Conservation (phyloP, 23 tunicate species). For the Halocynthia roretzi region DNA sequence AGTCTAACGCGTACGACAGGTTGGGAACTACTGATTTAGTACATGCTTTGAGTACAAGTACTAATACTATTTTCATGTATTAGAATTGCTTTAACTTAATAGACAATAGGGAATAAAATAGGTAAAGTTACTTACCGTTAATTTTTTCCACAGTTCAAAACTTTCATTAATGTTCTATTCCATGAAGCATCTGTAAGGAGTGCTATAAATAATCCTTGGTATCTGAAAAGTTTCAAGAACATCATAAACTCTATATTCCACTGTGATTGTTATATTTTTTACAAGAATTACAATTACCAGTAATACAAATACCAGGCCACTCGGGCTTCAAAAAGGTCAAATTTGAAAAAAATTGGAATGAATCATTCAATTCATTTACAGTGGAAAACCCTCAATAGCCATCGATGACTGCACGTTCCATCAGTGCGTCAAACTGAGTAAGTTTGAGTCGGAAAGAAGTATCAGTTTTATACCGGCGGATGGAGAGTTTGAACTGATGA, state of each 20-base stretch:
- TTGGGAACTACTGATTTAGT: no score
- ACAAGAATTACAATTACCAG: no score
- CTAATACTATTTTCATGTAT: no score
- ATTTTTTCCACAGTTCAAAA: no score
- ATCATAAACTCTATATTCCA: no score
- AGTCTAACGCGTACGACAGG: no score
- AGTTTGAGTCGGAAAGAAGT: conserved; percentile 93
- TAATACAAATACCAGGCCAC: not conserved
- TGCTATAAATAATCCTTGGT: not conserved
- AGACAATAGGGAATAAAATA: no score
- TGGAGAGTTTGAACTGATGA: conserved; percentile 99
- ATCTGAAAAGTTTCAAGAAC: not conserved
- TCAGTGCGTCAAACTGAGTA: conserved; percentile 95
- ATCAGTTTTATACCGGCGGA: conserved; percentile 99
- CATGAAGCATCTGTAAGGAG: not conserved
- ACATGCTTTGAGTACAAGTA: no score
- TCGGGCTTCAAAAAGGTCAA: not conserved
- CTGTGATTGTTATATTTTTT: no score
- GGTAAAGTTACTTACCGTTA: no score
- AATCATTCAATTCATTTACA: not conserved
- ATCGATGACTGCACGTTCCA: conserved; percentile 99
- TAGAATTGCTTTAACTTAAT: no score
- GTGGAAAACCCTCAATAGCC: conserved; percentile 90
- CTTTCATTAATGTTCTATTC: not conserved
- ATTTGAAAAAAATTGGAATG: not conserved